phyloP scores from a whole-genome alignment of 2,888 invertebrate genomes.

The Plagodis pulveraria region DNA sequence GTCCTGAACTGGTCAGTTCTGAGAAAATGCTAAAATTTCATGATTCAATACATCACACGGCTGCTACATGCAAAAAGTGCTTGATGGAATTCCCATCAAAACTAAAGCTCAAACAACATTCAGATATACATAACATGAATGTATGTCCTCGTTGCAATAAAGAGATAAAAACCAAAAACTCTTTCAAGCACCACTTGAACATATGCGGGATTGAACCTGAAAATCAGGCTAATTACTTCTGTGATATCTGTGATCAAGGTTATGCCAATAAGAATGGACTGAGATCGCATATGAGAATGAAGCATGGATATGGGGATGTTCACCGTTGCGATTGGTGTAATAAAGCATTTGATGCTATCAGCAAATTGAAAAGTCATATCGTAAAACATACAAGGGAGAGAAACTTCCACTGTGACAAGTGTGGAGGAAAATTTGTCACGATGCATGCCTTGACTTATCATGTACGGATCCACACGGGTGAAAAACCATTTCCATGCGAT shows the following conservation, averaged over 20 bases:
- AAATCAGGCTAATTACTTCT: slow-evolving; percentile 54
- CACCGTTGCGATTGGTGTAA: slow-evolving; percentile 67
- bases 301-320: slow-evolving; percentile 65
- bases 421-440: slow-evolving; percentile 69
- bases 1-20: slow-evolving; percentile 66
- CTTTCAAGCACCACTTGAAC: slow-evolving; percentile 59
- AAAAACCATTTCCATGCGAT: slow-evolving; percentile 69
- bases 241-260: slow-evolving; percentile 68
- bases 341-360: slow-evolving; percentile 68
- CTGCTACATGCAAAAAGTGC: slow-evolving; percentile 64
- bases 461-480: slow-evolving; percentile 71
- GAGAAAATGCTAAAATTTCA: slow-evolving; percentile 59
- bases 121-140: slow-evolving; percentile 61
- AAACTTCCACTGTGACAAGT: slow-evolving; percentile 66
- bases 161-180: slow-evolving; percentile 56
- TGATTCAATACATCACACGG: slow-evolving; percentile 54
- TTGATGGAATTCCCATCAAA: slow-evolving; percentile 59
- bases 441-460: slow-evolving; percentile 67
- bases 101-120: slow-evolving; percentile 55
- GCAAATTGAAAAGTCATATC: slow-evolving; percentile 64
- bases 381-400: slow-evolving; percentile 72
- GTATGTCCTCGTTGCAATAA: slow-evolving; percentile 61
- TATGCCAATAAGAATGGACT: slow-evolving; percentile 63
- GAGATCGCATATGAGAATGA: slow-evolving; percentile 61
- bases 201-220: slow-evolving; percentile 53